phyloP scores from a whole-genome alignment of 2,113 vertebrate species.

The Galeopterus variegatus region DNA sequence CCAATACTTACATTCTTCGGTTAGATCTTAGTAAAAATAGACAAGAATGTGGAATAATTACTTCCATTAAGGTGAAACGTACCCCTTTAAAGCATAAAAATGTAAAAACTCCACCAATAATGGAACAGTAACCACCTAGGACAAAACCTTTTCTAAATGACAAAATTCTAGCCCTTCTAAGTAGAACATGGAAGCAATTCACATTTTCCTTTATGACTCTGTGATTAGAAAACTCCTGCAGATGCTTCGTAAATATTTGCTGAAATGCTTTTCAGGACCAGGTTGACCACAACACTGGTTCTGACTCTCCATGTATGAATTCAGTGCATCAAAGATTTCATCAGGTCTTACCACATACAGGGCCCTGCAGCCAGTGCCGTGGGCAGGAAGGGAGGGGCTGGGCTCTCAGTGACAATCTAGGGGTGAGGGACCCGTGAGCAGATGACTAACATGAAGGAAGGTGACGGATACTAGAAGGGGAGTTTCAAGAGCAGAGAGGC shows the following conservation, averaged over 20 bases:
- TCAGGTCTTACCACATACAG: accelerated
- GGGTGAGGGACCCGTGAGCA: not conserved
- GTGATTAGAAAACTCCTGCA: not conserved
- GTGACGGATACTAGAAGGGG: not conserved
- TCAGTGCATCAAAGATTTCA: not conserved
- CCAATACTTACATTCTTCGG: not conserved
- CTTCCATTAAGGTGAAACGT: not conserved
- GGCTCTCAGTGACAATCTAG: not conserved
- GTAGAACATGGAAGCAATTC: not conserved
- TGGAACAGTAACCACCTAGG: not conserved
- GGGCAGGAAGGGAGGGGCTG: not conserved
- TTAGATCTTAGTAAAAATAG: not conserved
- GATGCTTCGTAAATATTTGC: not conserved
- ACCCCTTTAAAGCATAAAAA: not conserved
- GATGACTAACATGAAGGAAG: not conserved
- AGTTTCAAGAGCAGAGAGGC: not conserved
- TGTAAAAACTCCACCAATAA: not conserved
- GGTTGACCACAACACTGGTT: not conserved
- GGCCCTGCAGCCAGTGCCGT: accelerated
- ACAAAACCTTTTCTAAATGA: not conserved
- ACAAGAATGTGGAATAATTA: not conserved
- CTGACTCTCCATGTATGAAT: not conserved
- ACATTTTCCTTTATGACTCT: not conserved
- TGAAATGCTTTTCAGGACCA: not conserved
- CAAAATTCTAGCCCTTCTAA: not conserved